Base-by-base conservation (phyloP, 2,797 vertebrate genomes). In the Cryptoprocta ferox region DNA sequence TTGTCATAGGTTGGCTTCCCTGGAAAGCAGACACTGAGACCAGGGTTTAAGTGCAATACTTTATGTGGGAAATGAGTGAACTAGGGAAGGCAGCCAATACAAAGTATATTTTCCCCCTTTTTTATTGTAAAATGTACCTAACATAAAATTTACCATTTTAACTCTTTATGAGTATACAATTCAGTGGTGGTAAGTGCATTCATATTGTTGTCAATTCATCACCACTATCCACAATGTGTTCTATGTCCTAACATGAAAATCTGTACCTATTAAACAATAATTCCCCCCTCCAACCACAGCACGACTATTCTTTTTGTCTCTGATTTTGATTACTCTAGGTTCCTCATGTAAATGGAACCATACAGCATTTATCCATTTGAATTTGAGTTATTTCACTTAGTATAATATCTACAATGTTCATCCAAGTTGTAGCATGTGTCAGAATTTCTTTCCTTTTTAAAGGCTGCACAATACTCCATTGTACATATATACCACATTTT, bases 361-460 rank as follows among this genome's bases (percentile, higher is more conserved):
- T 15, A 35, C 7, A 50, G 12, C 12, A 21, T 59, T 32, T 32
- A 71, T 80, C 39, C 28, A 50, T 80, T 61, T 90, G 15, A 42
- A 18, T 90, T 30, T 15, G 11, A 21, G 9, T 86, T 61, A 68
- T 81, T 82, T 91, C 9, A 30, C 37, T 75, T 30, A 86, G 56
- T 6, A 4, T n/a, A 26, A 39, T n/a, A 9, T 86, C 81, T 79
- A 13, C 28, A 39, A 75, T 35, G 18, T 19, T 85, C 35, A 71
- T 24, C 24, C 30, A 50, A 50, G 50, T 19, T 89, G n/a, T 24
- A 61, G 63, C 53, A 26, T 5, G 12, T 19, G 35, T 79, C 30
- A 93, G 70, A 78, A 89, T 63, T 45, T 93, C 79, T 63, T 71
- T 76, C 24, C 65, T 78, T 84, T 83, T 48, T 48, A 80, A 85